Percentiles rank a stretch among this genome's conserved stretches.
These are phyloP conservation scores for Sitodiplosis mosellana DNA, from an alignment of 1,140 invertebrate genomes.

Conservation along the genomic window DNA sequence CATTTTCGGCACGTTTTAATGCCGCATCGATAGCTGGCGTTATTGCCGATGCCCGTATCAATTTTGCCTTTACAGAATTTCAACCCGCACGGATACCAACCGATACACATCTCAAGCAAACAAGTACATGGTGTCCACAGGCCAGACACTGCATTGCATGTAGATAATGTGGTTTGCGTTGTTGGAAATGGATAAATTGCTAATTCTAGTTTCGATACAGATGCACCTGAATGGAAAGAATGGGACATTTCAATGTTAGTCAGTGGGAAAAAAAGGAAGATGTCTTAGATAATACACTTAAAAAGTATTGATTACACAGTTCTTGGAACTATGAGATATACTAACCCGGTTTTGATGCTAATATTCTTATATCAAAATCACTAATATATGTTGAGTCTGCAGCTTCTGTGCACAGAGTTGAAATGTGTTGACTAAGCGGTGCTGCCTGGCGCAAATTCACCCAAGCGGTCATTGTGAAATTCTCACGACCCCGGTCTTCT, in stretches of 20 bases:
- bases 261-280: not conserved
- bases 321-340: no score
- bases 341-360: conserved; percentile 55
- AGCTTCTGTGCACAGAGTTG: conserved; percentile 55
- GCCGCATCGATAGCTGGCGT: conserved; percentile 66
- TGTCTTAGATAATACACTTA: no score
- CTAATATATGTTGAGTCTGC: conserved; percentile 57
- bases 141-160: conserved; percentile 42
- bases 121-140: conserved; percentile 55
- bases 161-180: conserved; percentile 20
- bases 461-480: conserved; percentile 64
- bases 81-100: conserved; percentile 80
- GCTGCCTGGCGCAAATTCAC: conserved; percentile 43
- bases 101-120: conserved; percentile 65
- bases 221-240: no score
- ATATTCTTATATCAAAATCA: conserved; percentile 55
- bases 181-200: conserved; percentile 7
- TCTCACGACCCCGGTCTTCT: conserved; percentile 65
- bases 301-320: no score
- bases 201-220: conserved; percentile 27
- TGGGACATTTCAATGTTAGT: no score
- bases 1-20: conserved; percentile 89
- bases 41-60: conserved; percentile 20
- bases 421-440: conserved; percentile 55
- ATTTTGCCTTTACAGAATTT: conserved; percentile 74